Evolutionary conservation across 2,888 invertebrate genomes (phyloP).

Genomic region (Blastobasis lacticolella): DNA sequence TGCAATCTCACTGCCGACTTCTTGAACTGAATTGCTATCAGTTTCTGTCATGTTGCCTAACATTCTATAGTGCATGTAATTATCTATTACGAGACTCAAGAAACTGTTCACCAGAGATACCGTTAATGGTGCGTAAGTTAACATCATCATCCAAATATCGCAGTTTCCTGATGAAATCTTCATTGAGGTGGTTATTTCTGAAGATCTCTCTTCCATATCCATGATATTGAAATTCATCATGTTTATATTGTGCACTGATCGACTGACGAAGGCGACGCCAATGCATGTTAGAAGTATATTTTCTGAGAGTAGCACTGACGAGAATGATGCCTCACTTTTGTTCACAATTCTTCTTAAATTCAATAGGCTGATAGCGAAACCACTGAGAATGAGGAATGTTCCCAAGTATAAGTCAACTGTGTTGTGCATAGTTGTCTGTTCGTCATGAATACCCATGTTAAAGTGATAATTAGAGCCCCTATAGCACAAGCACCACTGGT

Average conservation of each 20-base stretch:
- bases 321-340: slow-evolving; percentile 29
- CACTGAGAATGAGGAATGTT: slow-evolving; percentile 46
- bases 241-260: slow-evolving; percentile 36
- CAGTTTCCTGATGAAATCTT: slow-evolving; percentile 27
- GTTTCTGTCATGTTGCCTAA: slow-evolving; percentile 35
- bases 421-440: slow-evolving; percentile 36
- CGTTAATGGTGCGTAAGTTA: slow-evolving; percentile 54
- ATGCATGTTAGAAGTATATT: slow-evolving; percentile 54
- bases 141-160: slow-evolving; percentile 36
- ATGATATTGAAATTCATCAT: slow-evolving; percentile 30
- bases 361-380: slow-evolving; percentile 48
- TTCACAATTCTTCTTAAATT: slow-evolving; percentile 47
- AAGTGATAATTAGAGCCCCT: slow-evolving; percentile 31
- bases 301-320: slow-evolving; percentile 52
- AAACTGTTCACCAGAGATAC: slow-evolving; percentile 61
- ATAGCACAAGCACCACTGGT: slow-evolving; percentile 17
- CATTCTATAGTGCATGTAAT: slow-evolving; percentile 60
- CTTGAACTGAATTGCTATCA: slow-evolving; percentile 40
- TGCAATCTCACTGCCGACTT: slow-evolving; percentile 23
- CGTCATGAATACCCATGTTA: slow-evolving; percentile 6
- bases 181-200: slow-evolving; percentile 15
- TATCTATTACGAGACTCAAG: slow-evolving; percentile 52
- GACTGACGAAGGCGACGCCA: slow-evolving; percentile 47
- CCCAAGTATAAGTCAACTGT: slow-evolving; percentile 52
- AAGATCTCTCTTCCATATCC: slow-evolving; percentile 35